phyloP scores from a whole-genome alignment of 2,797 vertebrate species.

The Anniella stebbinsi region DNA sequence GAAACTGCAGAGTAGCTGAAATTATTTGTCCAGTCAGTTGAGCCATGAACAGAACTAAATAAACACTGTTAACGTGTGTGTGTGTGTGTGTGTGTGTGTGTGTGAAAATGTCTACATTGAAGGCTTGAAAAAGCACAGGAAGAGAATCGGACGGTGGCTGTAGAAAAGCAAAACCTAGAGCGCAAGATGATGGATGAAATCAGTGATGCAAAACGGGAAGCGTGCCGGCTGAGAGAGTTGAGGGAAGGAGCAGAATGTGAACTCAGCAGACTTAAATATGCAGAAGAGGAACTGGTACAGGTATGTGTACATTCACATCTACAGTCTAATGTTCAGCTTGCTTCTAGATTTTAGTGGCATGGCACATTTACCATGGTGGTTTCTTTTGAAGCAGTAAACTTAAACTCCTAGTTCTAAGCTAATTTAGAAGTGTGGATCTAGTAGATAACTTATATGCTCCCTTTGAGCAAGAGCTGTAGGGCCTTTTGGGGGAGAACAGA shows the following conservation, averaged over 20 bases:
- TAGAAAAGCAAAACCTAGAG: conserved; percentile 98
- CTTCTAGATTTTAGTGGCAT: neutral
- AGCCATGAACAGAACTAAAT: neutral
- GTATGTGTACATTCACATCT: conserved; percentile 72
- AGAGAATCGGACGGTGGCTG: conserved; percentile 96
- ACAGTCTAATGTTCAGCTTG: neutral
- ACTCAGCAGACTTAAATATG: conserved; percentile 95
- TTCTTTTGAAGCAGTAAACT: neutral
- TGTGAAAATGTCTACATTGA: conserved; percentile 46
- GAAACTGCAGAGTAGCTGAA: neutral
- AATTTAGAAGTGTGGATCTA: neutral
- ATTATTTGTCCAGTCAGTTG: neutral
- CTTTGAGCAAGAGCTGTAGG: neutral
- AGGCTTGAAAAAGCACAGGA: conserved; percentile 98
- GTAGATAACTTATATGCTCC: neutral
- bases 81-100: too few species aligned
- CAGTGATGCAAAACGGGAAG: conserved; percentile 93
- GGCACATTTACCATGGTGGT: neutral
- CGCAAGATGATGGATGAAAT: conserved; percentile 98
- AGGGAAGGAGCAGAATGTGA: conserved; percentile 95
- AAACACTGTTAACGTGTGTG: neutral
- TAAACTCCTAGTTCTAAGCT: neutral
- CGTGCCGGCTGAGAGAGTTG: conserved; percentile 90
- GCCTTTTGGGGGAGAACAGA: neutral
- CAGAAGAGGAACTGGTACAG: conserved; percentile 97